A percentile compares a stretch with the other conserved stretches of the same genome.
Evolutionary conservation across 2,113 vertebrate species (phyloP).

Genomic region (Asarcornis scutulata): DNA sequence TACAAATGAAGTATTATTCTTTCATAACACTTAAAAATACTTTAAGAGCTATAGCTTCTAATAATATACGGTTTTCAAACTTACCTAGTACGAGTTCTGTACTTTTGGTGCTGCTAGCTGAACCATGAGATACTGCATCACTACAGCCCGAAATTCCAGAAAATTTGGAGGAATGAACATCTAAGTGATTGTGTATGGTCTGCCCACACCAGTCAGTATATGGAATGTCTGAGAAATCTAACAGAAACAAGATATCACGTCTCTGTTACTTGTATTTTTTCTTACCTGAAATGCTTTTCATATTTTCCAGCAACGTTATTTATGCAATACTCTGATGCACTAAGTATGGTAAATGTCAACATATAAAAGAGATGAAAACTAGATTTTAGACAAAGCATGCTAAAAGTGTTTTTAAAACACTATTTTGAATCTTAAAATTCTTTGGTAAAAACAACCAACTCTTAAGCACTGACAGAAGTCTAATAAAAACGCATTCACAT

Average conservation of each 20-base stretch:
- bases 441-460: not conserved
- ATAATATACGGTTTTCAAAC: not conserved
- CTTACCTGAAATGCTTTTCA: not conserved
- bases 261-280: not conserved
- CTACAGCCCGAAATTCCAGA: constrained; percentile 96
- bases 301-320: not conserved
- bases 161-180: constrained; percentile 92
- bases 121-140: constrained; percentile 91
- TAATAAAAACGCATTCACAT: not conserved
- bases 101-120: constrained; percentile 90
- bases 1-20: not conserved
- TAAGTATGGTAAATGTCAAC: not conserved
- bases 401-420: not conserved
- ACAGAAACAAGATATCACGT: constrained; percentile 28
- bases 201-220: constrained; percentile 94
- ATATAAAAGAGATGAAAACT: not conserved
- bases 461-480: not conserved
- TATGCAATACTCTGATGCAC: not conserved
- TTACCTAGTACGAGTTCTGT: constrained; percentile 91
- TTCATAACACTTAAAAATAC: not conserved
- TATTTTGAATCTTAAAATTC: not conserved
- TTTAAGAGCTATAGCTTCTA: not conserved
- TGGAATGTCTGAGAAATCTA: constrained; percentile 92
- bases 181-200: constrained; percentile 89
- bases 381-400: not conserved